Conservation (phyloP, 2,888 invertebrate genomes). For the Clusia tigrina region DNA sequence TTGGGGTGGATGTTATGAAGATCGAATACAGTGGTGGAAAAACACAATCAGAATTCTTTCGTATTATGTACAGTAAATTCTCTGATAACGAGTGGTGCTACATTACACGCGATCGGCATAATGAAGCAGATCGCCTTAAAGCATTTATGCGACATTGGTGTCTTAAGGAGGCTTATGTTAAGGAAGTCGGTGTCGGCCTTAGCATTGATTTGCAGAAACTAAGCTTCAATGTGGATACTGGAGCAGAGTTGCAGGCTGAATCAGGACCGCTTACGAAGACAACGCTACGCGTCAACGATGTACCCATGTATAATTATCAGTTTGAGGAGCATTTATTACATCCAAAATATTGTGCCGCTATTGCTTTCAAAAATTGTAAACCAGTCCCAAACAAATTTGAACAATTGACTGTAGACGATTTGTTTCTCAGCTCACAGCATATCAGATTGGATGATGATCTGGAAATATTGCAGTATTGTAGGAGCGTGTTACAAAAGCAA, state of each 20-base stretch:
- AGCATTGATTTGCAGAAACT: conserved; percentile 78
- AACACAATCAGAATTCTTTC: conserved; percentile 80
- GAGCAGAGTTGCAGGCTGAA: conserved; percentile 65
- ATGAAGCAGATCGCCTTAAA: conserved; percentile 73
- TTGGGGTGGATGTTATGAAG: conserved; percentile 92
- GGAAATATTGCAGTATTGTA: conserved; percentile 51
- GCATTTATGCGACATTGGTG: conserved; percentile 93
- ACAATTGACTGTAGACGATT: conserved; percentile 69
- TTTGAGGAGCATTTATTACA: conserved; percentile 87
- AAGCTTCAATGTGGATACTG: conserved; percentile 74
- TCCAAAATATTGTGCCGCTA: conserved; percentile 79
- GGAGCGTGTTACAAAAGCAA: conserved; percentile 49
- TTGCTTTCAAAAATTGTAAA: conserved; percentile 68
- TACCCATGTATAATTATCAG: conserved; percentile 71
- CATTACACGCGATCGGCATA: conserved; percentile 68
- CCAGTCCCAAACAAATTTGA: conserved; percentile 64
- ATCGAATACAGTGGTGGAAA: conserved; percentile 78
- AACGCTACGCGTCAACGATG: conserved; percentile 70
- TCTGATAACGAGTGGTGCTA: conserved; percentile 81
- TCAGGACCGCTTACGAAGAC: conserved; percentile 71
- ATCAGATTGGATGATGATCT: conserved; percentile 31
- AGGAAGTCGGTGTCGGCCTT: conserved; percentile 88
- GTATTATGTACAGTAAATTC: conserved; percentile 87
- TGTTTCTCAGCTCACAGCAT: conserved; percentile 65
- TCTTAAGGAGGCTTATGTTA: conserved; percentile 93